phyloP scores from a whole-genome alignment of 37 sponge, comb jelly and placozoan species.

The Amphimedon queenslandica region DNA sequence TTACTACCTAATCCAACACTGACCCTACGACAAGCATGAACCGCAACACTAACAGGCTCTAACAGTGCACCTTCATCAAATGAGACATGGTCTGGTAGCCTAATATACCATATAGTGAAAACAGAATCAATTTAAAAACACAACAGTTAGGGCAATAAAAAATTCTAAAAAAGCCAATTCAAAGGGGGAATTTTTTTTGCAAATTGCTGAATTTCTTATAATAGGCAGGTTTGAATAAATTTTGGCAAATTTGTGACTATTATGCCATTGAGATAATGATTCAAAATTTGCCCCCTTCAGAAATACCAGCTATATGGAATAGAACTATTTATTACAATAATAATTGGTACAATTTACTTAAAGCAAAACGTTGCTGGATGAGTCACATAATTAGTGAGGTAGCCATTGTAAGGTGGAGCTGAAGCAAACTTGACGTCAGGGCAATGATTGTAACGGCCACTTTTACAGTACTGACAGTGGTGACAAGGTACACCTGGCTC shows the following conservation, averaged over 20 bases:
- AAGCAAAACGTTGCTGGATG: constrained; percentile 42
- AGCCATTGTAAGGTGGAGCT: constrained; percentile 48
- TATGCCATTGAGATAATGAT: too few relatives aligned
- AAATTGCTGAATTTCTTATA: too few relatives aligned
- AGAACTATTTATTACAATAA: not conserved
- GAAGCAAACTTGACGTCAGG: constrained; percentile 50
- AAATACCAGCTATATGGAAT: too few relatives aligned
- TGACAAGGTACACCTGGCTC: constrained; percentile 52
- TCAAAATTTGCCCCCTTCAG: too few relatives aligned
- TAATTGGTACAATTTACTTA: constrained; percentile 14
- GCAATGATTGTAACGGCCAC: constrained; percentile 44
- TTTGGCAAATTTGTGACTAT: too few relatives aligned
- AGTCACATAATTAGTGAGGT: constrained; percentile 15
- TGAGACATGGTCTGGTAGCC: constrained; percentile 44
- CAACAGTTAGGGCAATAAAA: too few relatives aligned
- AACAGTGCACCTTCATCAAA: constrained; percentile 42
- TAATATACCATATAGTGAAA: too few relatives aligned
- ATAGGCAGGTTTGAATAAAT: too few relatives aligned
- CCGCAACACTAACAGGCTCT: constrained; percentile 44
- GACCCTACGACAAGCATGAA: constrained; percentile 43
- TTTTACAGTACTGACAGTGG: constrained; percentile 17
- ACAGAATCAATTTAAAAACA: too few relatives aligned
- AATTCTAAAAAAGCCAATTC: too few relatives aligned
- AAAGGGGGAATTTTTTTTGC: too few relatives aligned
- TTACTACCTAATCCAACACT: constrained; percentile 37